Base-by-base conservation (phyloP, 23 tunicate species). In the Ciona savignyi region DNA sequence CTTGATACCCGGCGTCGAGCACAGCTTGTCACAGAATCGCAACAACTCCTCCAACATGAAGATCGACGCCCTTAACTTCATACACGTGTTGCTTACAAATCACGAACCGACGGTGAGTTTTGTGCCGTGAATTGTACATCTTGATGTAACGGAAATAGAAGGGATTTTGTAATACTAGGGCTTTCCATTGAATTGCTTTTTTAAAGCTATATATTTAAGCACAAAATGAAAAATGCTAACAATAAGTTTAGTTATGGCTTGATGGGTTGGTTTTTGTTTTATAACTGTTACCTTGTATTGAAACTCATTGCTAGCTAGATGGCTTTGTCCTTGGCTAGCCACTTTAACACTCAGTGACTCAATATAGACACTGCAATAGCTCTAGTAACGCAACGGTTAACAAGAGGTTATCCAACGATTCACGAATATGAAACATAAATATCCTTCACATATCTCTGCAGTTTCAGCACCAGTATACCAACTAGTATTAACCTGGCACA, bases 41-140 rank as follows among this genome's bases (percentile, higher is more conserved):
- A 78, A 76, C 76, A 91, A 91, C 73, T 86, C 97, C 22, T 80
- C 97, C 1, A 91, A 91, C 75, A 72, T 91, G 84, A 91, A 91
- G 34, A 91, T 91, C 25, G 97, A 91, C 62, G 51, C 93, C 2
- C 70, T 91, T 31, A 77, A 76, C 51, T 91, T 91, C 51, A 48
- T 85, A 29, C 97, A 91, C 68, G 71, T 91, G n/a, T 67, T 91
- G 32, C 80, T 91, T 0, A 72, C 66, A 4, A 35, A 91, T 51
- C 97, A 91, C 32, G 84, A 75, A 64, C 77, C 96, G 23, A 85
- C 83, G 78, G 96, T 89, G 72, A 71, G 29, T n/a, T n/a, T n/a
- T n/a, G n/a, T n/a, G n/a, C n/a, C n/a, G n/a, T n/a, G n/a, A n/a
- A n/a, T n/a, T n/a, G n/a, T n/a, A n/a, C n/a, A n/a, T n/a, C n/a